Evolutionary conservation across 2,113 vertebrate genomes (phyloP).

Genomic region (Archilochus colubris): DNA sequence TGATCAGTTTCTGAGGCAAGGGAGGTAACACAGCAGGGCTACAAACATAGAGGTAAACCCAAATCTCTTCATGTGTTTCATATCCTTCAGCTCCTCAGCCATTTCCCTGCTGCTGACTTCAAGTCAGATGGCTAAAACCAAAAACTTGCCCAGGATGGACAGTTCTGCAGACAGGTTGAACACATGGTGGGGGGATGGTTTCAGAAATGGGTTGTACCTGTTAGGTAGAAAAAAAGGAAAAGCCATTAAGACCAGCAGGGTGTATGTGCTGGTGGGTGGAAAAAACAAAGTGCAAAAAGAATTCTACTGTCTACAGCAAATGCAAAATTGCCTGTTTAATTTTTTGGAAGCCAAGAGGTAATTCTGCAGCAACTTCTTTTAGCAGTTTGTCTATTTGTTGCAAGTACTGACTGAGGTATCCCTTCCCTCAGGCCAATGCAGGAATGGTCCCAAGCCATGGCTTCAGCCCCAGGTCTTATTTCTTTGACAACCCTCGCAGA

Average conservation of each 20-base stretch:
- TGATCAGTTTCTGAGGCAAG: neutral
- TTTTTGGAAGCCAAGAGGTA: neutral
- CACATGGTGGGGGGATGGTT: neutral
- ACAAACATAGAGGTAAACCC: neutral
- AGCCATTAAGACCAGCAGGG: neutral
- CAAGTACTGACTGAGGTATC: conserved; percentile 5
- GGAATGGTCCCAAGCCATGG: conserved; percentile 87
- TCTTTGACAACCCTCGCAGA: conserved; percentile 96
- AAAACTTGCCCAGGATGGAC: neutral
- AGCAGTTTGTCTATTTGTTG: neutral
- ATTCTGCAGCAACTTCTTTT: neutral
- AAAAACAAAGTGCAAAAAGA: neutral
- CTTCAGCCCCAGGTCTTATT: conserved; percentile 90
- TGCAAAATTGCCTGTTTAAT: neutral
- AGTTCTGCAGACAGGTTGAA: neutral
- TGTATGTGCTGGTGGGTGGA: neutral
- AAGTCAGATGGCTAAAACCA: neutral
- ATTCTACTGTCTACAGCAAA: neutral
- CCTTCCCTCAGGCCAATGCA: conserved; percentile 77
- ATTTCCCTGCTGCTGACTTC: neutral
- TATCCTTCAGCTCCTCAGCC: neutral
- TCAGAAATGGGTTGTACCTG: neutral
- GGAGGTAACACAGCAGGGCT: neutral
- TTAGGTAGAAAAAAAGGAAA: neutral
- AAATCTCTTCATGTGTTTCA: neutral